Base-by-base conservation (phyloP, 2,113 vertebrate genomes). In the Hippocampus abdominalis region DNA sequence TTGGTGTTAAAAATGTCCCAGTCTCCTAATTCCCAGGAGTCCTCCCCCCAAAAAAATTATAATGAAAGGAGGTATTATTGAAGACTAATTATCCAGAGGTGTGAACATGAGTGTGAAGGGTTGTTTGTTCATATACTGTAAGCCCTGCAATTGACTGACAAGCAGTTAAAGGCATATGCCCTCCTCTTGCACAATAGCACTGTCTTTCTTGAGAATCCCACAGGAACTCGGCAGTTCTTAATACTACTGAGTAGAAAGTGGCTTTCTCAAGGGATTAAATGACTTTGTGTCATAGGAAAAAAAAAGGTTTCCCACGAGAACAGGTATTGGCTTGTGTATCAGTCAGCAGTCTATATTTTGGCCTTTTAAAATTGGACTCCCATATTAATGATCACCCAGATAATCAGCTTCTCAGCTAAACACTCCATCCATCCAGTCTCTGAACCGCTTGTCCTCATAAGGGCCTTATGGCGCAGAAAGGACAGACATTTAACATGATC, bases 331-430 rank as follows among this genome's bases (percentile, higher is more conserved):
- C 13, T 44, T 44, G 4, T 15, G 11, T 48, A 49, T 16, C 23
- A 75, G 54, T 68, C 70, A 59, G 48, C 77, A 63, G 57, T 53
- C 60, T 53, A 3, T 70, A 40, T 70, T 68, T 71, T 65, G 60
- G 66, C 42, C 69, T 80, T 63, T 40, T 39, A 13, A 54, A 54
- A 54, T 11, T n/a, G 10, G 54, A 74, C 68, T 78, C 65, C n/a
- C 53, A 81, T 72, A 78, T 75, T 68, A 80, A 82, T 87, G 64
- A 81, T 84, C 66, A 70, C 60, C 66, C 75, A 60, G 36, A 53
- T 69, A 71, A 83, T 86, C 64, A 61, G 67, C 81, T 84, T 48
- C 70, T 79, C 79, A 78, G 66, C 74, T 61, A 61, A 39, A 61
- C 4, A 36, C 32, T 44, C 42, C 6, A 44, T 44, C 46, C 46